Evolutionary conservation across 2,888 invertebrate species (phyloP), one percentile per base, ranked within the genome.

Genomic region (Parnassius mnemosyne): DNA sequence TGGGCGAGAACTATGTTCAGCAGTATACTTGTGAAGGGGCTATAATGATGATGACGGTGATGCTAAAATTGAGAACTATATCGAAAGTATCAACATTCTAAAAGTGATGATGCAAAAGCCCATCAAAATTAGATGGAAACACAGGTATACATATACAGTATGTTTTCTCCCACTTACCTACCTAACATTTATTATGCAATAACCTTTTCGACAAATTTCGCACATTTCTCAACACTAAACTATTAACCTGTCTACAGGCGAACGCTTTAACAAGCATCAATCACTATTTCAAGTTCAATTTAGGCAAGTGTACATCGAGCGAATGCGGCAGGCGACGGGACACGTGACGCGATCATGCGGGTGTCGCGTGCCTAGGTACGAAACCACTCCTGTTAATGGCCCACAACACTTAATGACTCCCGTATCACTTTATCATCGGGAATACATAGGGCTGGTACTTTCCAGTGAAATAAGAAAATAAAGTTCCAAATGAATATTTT

Each of bases 281-380:
- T 63, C 62, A 63, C 52, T 52, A 54, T 52, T 63, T 55, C 42
- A 43, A 54, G 47, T 61, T 50, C 56, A 65, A 60, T 62, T 46
- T 51, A 43, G 47, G 46, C 20, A 34, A 55, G 47, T 50, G 57
- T 42, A 53, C 60, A 43, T 42, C 44, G 12, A 34, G 50, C n/a
- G 54, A 16, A 12, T 42, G 41, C 16, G 41, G 41, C 25, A 51
- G 61, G 43, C 49, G n/a, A 16, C 52, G 68, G 73, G 69, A 69
- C 73, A 74, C 69, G 70, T 76, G 79, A 77, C 78, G 77, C 78
- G 78, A 75, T 10, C 69, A 86, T 85, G 83, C 85, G 88, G 87
- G 87, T 66, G 76, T 73, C 86, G 79, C 83, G 86, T 83, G 85
- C 79, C 66, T 53, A 57, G 52, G 25, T 43, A 60, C 79, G 76